Evolutionary conservation across 1,140 invertebrate genomes (phyloP).

Genomic region (Drosophila chauvacae): DNA sequence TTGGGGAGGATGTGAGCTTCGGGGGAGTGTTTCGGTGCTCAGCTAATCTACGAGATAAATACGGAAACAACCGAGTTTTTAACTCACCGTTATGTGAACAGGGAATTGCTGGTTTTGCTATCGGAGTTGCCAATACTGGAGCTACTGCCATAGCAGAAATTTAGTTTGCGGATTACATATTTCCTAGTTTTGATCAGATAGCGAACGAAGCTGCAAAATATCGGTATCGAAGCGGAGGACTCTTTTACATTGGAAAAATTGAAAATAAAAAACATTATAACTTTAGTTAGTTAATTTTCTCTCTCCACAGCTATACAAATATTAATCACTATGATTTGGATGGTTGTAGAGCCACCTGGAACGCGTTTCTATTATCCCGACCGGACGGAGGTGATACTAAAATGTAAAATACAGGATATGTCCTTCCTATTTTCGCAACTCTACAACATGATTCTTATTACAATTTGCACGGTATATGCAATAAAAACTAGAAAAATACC

Average conservation of each 20-base stretch:
- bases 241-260: conserved; percentile 92
- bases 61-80: conserved; percentile 97
- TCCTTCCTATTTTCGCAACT: conserved; percentile 91
- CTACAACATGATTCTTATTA: conserved; percentile 92
- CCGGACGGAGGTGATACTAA: conserved; percentile 86
- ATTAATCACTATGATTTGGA: conserved; percentile 88
- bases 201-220: conserved; percentile 97
- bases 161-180: conserved; percentile 99
- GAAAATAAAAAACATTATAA: too few species aligned
- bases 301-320: conserved; percentile 87
- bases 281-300: background rate
- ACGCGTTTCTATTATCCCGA: conserved; percentile 87
- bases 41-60: conserved; percentile 93
- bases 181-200: conserved; percentile 99
- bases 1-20: conserved; percentile 99
- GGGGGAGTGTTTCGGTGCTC: conserved; percentile 99
- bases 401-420: conserved; percentile 89
- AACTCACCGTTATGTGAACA: conserved; percentile 99
- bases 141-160: conserved; percentile 98
- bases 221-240: conserved; percentile 95
- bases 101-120: conserved; percentile 98
- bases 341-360: conserved; percentile 89
- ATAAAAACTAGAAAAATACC: conserved; percentile 94
- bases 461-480: conserved; percentile 93
- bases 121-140: conserved; percentile 95